Percentiles rank a stretch among this genome's conserved stretches.
Conservation (phyloP, 2,113 vertebrate genomes). For the Reinhardtius hippoglossoides region DNA sequence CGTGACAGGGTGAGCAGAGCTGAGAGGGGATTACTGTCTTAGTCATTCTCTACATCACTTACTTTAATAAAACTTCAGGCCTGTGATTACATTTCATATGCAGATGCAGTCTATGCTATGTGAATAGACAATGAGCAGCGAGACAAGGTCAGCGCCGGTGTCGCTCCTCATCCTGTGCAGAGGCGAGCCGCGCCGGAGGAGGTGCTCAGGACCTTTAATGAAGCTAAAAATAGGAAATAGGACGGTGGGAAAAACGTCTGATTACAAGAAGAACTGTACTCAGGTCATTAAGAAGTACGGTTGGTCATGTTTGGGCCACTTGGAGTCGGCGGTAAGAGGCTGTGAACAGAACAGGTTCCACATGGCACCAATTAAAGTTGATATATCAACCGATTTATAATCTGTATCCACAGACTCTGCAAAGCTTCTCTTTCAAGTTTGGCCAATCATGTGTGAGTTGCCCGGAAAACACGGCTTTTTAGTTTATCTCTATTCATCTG, state of each 20-base stretch:
- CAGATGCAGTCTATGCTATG: constrained; percentile 44
- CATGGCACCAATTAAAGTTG: too few relatives aligned
- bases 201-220: neutral
- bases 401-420: too few relatives aligned
- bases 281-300: neutral
- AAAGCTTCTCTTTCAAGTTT: too few relatives aligned
- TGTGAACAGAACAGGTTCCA: too few relatives aligned
- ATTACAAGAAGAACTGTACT: neutral
- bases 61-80: constrained; percentile 76
- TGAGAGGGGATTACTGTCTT: constrained; percentile 73
- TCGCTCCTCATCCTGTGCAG: constrained; percentile 9
- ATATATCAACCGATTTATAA: too few relatives aligned
- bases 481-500: too few relatives aligned
- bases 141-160: constrained; percentile 36
- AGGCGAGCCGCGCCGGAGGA: neutral
- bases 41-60: constrained; percentile 76
- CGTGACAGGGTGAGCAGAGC: constrained; percentile 62
- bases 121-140: constrained; percentile 53
- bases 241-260: neutral
- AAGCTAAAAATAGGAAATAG: neutral
- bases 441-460: too few relatives aligned
- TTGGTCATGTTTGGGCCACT: neutral
- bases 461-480: too few relatives aligned
- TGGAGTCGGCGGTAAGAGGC: too few relatives aligned
- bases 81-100: constrained; percentile 75